Evolutionary conservation across 2,888 invertebrate genomes (phyloP).

Genomic region (Malacosoma neustria): DNA sequence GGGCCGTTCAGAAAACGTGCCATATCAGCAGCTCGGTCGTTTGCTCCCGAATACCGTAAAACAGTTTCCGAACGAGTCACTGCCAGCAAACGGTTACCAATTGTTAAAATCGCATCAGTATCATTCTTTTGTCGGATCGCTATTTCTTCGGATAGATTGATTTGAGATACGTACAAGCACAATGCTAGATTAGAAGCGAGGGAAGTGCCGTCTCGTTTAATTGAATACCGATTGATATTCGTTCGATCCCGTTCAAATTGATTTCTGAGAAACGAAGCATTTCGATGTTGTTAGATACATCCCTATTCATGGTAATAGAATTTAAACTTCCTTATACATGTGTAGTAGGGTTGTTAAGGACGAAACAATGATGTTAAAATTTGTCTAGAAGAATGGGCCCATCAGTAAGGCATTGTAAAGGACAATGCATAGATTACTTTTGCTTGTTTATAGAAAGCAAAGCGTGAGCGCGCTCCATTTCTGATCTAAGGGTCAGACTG

Average conservation of each 20-base stretch:
- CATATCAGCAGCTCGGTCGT: slow-evolving; percentile 23
- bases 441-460: too few species aligned
- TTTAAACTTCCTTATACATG: slow-evolving; percentile 26
- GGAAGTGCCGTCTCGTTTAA: slow-evolving; percentile 55
- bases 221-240: slow-evolving; percentile 63
- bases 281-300: slow-evolving; percentile 43
- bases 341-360: too few species aligned
- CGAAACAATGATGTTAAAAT: too few species aligned
- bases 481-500: too few species aligned
- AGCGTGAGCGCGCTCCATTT: too few species aligned
- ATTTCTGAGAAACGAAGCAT: slow-evolving; percentile 44
- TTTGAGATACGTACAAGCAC: slow-evolving; percentile 52
- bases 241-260: slow-evolving; percentile 52
- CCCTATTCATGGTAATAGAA: slow-evolving; percentile 34
- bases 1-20: slow-evolving; percentile 13
- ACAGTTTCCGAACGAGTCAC: slow-evolving; percentile 26
- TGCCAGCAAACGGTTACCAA: slow-evolving; percentile 56
- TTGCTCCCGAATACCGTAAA: slow-evolving; percentile 43
- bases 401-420: too few species aligned
- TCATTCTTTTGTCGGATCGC: slow-evolving; percentile 54
- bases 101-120: slow-evolving; percentile 53
- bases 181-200: slow-evolving; percentile 56
- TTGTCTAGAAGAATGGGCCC: too few species aligned
- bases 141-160: slow-evolving; percentile 59
- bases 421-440: too few species aligned